Evolutionary conservation across 2,888 invertebrate species (phyloP).

Genomic region (Crossocerus cetratus): DNA sequence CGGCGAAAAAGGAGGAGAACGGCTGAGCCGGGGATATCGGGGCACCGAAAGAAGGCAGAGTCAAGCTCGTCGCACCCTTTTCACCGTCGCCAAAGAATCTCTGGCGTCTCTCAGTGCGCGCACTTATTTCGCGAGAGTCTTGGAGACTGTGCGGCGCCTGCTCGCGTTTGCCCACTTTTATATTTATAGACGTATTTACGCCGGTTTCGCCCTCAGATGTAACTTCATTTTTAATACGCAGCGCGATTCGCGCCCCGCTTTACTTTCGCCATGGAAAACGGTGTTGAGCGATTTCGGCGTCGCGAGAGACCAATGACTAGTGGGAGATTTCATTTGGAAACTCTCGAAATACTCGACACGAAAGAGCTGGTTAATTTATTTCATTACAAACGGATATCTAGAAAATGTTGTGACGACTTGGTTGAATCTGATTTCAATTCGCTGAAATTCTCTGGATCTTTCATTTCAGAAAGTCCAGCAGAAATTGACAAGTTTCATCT

Average conservation of each 20-base stretch:
- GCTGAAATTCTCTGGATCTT: too few species aligned
- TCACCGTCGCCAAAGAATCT: background rate
- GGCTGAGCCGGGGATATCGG: conserved; percentile 27
- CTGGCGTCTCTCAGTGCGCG: background rate
- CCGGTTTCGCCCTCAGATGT: background rate
- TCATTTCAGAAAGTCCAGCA: too few species aligned
- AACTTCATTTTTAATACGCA: background rate
- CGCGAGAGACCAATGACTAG: too few species aligned
- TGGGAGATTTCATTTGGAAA: too few species aligned
- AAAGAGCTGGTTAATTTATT: too few species aligned
- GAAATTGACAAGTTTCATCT: too few species aligned
- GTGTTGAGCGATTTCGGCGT: too few species aligned
- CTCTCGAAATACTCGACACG: too few species aligned
- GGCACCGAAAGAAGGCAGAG: conserved; percentile 20
- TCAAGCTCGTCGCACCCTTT: conserved; percentile 25
- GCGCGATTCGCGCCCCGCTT: background rate
- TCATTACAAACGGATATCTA: too few species aligned
- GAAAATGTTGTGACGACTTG: too few species aligned
- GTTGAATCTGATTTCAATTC: too few species aligned
- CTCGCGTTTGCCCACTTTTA: conserved; percentile 5
- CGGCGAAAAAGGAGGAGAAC: conserved; percentile 36
- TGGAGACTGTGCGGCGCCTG: conserved; percentile 29
- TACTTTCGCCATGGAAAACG: background rate
- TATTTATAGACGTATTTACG: conserved; percentile 31
- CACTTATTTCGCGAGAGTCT: background rate